Base-by-base conservation (phyloP, 1,140 invertebrate genomes). In the Drosophila repleta region DNA sequence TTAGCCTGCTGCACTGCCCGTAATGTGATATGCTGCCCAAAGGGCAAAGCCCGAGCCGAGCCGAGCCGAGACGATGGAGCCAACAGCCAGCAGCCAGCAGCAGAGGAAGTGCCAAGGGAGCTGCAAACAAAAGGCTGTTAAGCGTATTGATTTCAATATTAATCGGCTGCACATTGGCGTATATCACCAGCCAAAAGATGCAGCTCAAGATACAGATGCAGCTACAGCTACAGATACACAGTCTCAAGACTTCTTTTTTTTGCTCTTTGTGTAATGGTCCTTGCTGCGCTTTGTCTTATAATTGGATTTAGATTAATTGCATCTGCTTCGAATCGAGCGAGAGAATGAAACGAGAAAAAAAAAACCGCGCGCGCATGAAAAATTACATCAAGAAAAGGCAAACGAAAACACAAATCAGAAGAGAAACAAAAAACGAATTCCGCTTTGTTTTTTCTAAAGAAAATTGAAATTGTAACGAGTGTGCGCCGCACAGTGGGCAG, bases 261-360 rank as follows among this genome's bases (percentile, higher is more conserved):
- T 18, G 18, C 32, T 11, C 20, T 68, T 51, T 75, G 74, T 60
- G 79, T 83, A 83, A 76, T 77, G 77, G 69, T 56, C 68, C 77
- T 53, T 81, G 74, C 37, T 58, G 45, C 78, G 77, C 74, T 85
- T 85, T 85, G 82, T 74, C 69, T 90, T 84, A 83, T 90, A 90
- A 90, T 90, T 90, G 88, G 88, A 90, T 90, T 90, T 90, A 90
- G 88, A 90, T 90, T 90, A 90, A 90, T 90, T 90, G 88, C 83
- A 76, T 83, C 78, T 74, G 66, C 61, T 57, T 43, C 53, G 61
- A 39, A 74, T 63, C 69, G 79, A 46, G 8, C n/a, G n/a, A 46
- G 45, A 10, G 15, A 41, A 17, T 8, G 18, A 46, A 21, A 2
- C 17, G 17, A 20, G 20, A 4, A 11, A 13, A 77, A 45, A 43